phyloP scores from a whole-genome alignment of 2,888 invertebrate genomes.

The Sinopyrophorus schimmeli region DNA sequence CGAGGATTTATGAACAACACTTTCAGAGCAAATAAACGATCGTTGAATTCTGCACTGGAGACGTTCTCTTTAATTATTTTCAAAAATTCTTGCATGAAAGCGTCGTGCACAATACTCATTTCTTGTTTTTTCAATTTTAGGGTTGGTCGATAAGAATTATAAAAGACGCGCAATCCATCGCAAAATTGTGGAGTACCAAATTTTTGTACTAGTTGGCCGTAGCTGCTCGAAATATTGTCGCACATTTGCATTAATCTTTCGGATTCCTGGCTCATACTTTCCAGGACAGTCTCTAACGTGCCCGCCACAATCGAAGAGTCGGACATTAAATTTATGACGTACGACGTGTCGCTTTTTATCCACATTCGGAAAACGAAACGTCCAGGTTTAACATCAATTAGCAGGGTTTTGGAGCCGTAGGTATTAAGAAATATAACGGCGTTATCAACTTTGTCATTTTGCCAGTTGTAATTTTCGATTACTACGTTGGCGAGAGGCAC shows the following conservation, averaged over 20 bases:
- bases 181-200: conserved; percentile 44
- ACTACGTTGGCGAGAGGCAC: conserved; percentile 36
- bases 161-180: conserved; percentile 37
- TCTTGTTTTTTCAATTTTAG: conserved; percentile 15
- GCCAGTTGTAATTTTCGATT: conserved; percentile 47
- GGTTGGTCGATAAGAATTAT: conserved; percentile 42
- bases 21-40: conserved; percentile 32
- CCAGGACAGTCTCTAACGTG: conserved; percentile 42
- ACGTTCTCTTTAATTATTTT: conserved; percentile 24
- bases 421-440: conserved; percentile 40
- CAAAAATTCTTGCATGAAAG: conserved; percentile 31
- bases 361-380: conserved; percentile 40
- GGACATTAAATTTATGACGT: conserved; percentile 41
- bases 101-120: conserved; percentile 19
- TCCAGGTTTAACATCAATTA: conserved; percentile 42
- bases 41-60: conserved; percentile 5
- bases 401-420: conserved; percentile 39
- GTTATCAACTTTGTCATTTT: conserved; percentile 36
- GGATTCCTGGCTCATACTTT: conserved; percentile 44
- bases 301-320: conserved; percentile 42
- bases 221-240: conserved; percentile 42
- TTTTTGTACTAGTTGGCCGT: conserved; percentile 44
- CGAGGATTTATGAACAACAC: conserved; percentile 35
- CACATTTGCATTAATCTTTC: conserved; percentile 40
- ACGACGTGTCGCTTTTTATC: conserved; percentile 44